Percentiles rank a stretch among this genome's conserved stretches.
Evolutionary conservation across 2,888 invertebrate species (phyloP).

Genomic region (Hyles lineata): DNA sequence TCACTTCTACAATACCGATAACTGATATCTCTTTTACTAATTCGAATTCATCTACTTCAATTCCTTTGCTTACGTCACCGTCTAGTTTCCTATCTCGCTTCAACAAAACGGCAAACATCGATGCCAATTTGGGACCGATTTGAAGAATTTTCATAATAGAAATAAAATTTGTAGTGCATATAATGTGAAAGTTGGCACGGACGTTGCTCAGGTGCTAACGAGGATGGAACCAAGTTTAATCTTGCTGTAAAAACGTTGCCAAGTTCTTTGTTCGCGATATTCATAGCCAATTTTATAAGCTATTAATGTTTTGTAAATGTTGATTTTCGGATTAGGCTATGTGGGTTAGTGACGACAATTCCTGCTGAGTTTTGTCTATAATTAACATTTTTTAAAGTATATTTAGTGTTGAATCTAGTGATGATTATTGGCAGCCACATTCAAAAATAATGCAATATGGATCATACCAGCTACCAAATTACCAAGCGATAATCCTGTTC

Average conservation of each 20-base stretch:
- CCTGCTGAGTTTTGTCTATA: background rate
- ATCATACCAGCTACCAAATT: no score
- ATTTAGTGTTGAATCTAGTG: no score
- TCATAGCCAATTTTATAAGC: conserved; percentile 22
- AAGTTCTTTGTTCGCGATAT: conserved; percentile 26
- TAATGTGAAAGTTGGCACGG: conserved; percentile 27
- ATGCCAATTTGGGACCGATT: conserved; percentile 1
- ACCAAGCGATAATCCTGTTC: no score
- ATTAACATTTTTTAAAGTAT: no score
- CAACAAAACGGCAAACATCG: background rate
- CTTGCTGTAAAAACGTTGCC: conserved; percentile 9
- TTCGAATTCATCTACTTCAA: no score
- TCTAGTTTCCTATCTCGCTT: background rate
- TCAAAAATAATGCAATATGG: no score
- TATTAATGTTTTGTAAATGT: conserved; percentile 12
- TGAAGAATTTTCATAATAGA: conserved; percentile 8
- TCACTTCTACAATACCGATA: background rate
- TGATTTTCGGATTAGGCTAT: background rate
- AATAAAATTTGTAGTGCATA: background rate
- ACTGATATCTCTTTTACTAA: no score
- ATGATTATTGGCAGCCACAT: no score
- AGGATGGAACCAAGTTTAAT: conserved; percentile 27
- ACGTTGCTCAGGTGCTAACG: conserved; percentile 24
- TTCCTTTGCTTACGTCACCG: background rate
- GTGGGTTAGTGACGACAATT: background rate